Conservation (phyloP, 2,888 invertebrate genomes). For the Dryomyza anilis region DNA sequence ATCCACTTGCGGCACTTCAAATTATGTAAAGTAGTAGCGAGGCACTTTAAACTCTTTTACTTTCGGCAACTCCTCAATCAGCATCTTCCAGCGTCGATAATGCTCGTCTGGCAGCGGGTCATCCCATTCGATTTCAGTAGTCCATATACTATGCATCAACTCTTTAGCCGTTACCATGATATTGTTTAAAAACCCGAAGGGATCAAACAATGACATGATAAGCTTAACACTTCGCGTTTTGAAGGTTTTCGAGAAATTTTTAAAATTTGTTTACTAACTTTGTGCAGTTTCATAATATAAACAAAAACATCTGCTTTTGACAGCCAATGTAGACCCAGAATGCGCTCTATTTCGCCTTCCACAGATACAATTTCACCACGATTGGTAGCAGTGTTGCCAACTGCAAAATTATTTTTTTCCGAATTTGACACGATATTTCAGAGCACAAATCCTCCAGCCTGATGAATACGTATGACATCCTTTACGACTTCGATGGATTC, state of each 20-base stretch:
- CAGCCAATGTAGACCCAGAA: slow-evolving; percentile 23
- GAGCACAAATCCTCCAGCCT: slow-evolving; percentile 29
- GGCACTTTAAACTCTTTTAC: slow-evolving; percentile 15
- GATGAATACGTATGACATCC: slow-evolving; percentile 29
- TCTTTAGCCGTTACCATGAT: slow-evolving; percentile 27
- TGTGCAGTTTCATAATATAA: slow-evolving; percentile 28
- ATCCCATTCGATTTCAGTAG: slow-evolving; percentile 16
- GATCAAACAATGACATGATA: slow-evolving; percentile 25
- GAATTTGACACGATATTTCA: slow-evolving; percentile 31
- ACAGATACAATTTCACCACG: neutral
- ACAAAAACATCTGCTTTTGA: slow-evolving; percentile 25
- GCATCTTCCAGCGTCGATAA: slow-evolving; percentile 15
- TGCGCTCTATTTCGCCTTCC: slow-evolving; percentile 5
- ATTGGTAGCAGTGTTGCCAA: neutral
- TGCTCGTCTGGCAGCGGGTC: no score
- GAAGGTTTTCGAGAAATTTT: slow-evolving; percentile 24
- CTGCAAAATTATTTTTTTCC: neutral
- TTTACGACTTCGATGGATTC: slow-evolving; percentile 28
- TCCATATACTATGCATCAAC: slow-evolving; percentile 31
- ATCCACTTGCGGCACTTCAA: slow-evolving; percentile 19
- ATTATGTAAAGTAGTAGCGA: slow-evolving; percentile 18
- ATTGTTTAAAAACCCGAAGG: slow-evolving; percentile 26
- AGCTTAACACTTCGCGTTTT: slow-evolving; percentile 24
- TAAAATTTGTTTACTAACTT: slow-evolving; percentile 18
- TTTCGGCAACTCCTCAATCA: slow-evolving; percentile 6